Conservation (phyloP, 2,888 invertebrate genomes). For the Patella caerulea region DNA sequence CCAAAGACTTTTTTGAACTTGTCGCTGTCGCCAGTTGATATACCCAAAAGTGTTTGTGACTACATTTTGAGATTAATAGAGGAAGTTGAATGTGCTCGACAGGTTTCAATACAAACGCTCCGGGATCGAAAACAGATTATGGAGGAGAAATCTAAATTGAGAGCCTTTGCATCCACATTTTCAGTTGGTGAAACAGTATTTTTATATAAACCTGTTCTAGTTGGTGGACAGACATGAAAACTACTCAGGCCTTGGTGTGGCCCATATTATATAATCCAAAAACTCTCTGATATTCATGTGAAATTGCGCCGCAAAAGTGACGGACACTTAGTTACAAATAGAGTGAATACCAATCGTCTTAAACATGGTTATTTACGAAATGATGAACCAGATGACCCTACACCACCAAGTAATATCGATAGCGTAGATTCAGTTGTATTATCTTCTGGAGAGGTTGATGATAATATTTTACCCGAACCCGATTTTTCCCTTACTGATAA, state of each 20-base stretch:
- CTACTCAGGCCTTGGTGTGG: neutral
- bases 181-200: neutral
- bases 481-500: neutral
- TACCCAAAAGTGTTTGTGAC: neutral
- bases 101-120: neutral
- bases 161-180: neutral
- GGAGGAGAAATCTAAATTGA: neutral
- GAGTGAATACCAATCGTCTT: conserved; percentile 5
- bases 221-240: neutral
- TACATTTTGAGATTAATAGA: neutral
- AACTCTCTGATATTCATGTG: conserved; percentile 1
- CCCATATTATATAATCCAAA: neutral
- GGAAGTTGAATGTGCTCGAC: neutral
- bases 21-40: neutral
- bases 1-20: neutral
- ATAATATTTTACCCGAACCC: neutral
- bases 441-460: neutral
- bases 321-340: neutral
- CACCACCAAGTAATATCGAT: neutral
- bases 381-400: neutral
- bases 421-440: neutral
- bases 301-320: conserved; percentile 4
- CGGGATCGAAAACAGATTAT: neutral
- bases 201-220: neutral
- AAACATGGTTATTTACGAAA: neutral